Evolutionary conservation across 2,797 vertebrate species (phyloP).

Genomic region (Nyctibius grandis): DNA sequence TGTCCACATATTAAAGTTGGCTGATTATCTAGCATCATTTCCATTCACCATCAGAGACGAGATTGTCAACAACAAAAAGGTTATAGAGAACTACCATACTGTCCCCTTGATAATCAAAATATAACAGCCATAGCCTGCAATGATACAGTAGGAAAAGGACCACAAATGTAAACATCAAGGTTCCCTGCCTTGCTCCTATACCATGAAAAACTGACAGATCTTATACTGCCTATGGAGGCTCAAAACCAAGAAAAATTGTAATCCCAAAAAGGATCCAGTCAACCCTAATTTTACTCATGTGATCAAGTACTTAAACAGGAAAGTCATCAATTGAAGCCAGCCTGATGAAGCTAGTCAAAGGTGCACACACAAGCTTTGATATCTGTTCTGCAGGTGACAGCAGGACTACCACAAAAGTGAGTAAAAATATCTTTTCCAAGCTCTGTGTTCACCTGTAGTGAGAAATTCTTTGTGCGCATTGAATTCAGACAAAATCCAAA

Average conservation of each 20-base stretch:
- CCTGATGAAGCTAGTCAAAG: neutral
- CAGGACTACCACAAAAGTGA: neutral
- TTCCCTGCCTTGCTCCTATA: neutral
- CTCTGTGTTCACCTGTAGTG: neutral
- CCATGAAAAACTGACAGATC: neutral
- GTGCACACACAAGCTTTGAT: neutral
- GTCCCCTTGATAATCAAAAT: neutral
- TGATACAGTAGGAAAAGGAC: neutral
- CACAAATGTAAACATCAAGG: neutral
- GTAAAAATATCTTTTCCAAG: neutral
- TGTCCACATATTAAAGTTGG: accelerated
- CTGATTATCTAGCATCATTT: neutral
- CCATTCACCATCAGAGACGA: neutral
- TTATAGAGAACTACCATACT: neutral
- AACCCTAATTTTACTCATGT: neutral
- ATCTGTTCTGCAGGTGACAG: neutral
- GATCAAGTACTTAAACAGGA: neutral
- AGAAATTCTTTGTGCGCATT: neutral
- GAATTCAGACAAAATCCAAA: neutral
- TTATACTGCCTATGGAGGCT: neutral
- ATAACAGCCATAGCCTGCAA: neutral
- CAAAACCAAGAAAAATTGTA: neutral
- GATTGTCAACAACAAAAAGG: neutral
- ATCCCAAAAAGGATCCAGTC: neutral
- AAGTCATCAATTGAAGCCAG: neutral